Percentiles rank a stretch among this genome's conserved stretches.
Conservation (phyloP, 2,888 invertebrate genomes). For the Hypsopygia costalis region DNA sequence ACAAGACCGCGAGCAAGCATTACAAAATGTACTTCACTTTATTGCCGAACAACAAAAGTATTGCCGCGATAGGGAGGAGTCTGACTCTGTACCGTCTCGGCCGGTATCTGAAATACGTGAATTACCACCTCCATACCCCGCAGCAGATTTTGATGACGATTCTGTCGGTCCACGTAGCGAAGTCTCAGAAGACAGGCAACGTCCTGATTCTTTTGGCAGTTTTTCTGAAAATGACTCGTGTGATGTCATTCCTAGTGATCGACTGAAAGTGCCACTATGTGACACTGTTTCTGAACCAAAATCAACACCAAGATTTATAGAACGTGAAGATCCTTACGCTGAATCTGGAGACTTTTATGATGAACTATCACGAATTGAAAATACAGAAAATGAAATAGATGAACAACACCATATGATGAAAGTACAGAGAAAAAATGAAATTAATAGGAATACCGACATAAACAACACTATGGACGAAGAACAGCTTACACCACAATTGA, state of each 20-base stretch:
- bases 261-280: constrained; percentile 54
- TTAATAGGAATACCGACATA: constrained; percentile 61
- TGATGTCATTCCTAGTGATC: constrained; percentile 56
- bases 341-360: constrained; percentile 67
- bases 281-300: constrained; percentile 68
- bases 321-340: constrained; percentile 68
- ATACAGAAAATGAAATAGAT: constrained; percentile 67
- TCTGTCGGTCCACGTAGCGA: constrained; percentile 72
- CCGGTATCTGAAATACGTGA: constrained; percentile 80
- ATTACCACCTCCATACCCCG: constrained; percentile 73
- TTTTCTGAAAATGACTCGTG: constrained; percentile 75
- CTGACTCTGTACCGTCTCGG: constrained; percentile 77
- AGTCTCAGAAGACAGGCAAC: constrained; percentile 66
- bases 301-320: constrained; percentile 69
- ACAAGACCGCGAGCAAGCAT: constrained; percentile 84
- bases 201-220: constrained; percentile 71
- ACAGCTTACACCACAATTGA: constrained; percentile 32
- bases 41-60: constrained; percentile 89
- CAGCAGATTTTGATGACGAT: constrained; percentile 72
- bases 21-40: constrained; percentile 87
- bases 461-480: constrained; percentile 45
- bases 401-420: constrained; percentile 62
- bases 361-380: constrained; percentile 56
- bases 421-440: constrained; percentile 72
- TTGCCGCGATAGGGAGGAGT: constrained; percentile 80